phyloP scores from a whole-genome alignment of 64 coral and sea anemone species.

The Stichodactyla helianthus region DNA sequence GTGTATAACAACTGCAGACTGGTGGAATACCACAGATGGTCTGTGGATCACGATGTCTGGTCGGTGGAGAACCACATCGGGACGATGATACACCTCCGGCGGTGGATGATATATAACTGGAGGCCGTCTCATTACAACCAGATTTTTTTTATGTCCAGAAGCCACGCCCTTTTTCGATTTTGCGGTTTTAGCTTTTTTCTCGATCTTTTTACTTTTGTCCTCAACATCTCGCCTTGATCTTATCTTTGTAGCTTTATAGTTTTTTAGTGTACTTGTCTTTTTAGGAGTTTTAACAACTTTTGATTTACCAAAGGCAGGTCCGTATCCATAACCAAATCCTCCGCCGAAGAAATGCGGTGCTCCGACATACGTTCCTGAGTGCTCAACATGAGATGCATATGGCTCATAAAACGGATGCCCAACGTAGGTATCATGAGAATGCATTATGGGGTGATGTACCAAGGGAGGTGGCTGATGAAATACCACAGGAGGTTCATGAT shows the following conservation, averaged over 20 bases:
- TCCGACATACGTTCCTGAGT: constrained; percentile 27
- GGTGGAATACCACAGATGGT: constrained; percentile 70
- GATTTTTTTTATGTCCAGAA: constrained; percentile 65
- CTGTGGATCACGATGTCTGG: constrained; percentile 75
- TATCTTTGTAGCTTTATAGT: background rate
- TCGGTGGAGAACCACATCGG: constrained; percentile 63
- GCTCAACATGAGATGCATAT: constrained; percentile 5
- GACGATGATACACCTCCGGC: constrained; percentile 71
- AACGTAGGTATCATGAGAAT: constrained; percentile 41
- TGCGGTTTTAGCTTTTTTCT: background rate
- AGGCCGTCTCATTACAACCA: constrained; percentile 60
- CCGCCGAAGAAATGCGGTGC: constrained; percentile 40
- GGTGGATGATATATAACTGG: constrained; percentile 74
- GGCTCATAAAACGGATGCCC: constrained; percentile 42
- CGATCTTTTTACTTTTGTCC: constrained; percentile 18
- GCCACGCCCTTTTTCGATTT: constrained; percentile 21
- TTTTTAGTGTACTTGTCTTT: background rate
- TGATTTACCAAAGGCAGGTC: constrained; percentile 58
- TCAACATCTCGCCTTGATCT: background rate
- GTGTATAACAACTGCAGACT: constrained; percentile 64
- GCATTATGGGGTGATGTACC: constrained; percentile 25
- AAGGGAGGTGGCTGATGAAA: constrained; percentile 47
- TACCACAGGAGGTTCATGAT: constrained; percentile 49
- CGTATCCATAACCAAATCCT: constrained; percentile 17
- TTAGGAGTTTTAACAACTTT: constrained; percentile 34